Percentiles rank a stretch among this genome's conserved stretches.
Conservation (phyloP, 2,888 invertebrate genomes). For the Mystacides longicornis region DNA sequence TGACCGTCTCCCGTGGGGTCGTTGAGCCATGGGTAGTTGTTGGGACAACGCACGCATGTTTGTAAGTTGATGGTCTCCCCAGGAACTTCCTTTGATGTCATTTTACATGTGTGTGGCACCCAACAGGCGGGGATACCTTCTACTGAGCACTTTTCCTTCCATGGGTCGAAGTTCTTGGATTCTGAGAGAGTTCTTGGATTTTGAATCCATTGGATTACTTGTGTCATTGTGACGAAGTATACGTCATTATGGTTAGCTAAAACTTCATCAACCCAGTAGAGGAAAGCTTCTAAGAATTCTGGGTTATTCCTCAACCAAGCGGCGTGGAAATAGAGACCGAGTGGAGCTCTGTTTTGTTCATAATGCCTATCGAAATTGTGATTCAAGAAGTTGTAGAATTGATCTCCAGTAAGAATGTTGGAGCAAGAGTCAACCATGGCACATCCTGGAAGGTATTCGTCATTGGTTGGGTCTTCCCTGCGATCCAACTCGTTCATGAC, state of each 20-base stretch:
- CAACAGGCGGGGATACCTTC: conserved; percentile 77
- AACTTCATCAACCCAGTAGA: conserved; percentile 89
- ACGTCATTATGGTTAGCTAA: conserved; percentile 80
- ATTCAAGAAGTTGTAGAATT: conserved; percentile 89
- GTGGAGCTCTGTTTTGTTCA: conserved; percentile 80
- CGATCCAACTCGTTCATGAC: conserved; percentile 91
- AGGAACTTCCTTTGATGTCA: conserved; percentile 88
- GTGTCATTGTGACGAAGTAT: conserved; percentile 93
- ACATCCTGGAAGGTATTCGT: conserved; percentile 84
- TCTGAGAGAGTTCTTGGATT: conserved; percentile 78
- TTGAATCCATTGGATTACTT: conserved; percentile 93
- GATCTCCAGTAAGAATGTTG: conserved; percentile 84
- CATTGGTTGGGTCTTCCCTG: conserved; percentile 82
- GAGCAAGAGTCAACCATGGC: conserved; percentile 95
- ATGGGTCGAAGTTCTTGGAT: conserved; percentile 87
- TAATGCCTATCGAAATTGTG: conserved; percentile 92
- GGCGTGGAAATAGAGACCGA: conserved; percentile 89
- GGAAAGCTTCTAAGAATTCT: conserved; percentile 85
- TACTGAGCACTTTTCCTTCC: conserved; percentile 91
- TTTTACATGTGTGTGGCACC: conserved; percentile 85
- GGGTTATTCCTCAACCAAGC: conserved; percentile 91
- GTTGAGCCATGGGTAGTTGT: conserved; percentile 91
- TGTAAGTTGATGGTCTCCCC: conserved; percentile 90
- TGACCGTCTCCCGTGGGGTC: conserved; percentile 85
- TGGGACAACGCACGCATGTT: conserved; percentile 88